Base-by-base conservation (phyloP, 2,888 invertebrate species). In the Lobophora halterata region DNA sequence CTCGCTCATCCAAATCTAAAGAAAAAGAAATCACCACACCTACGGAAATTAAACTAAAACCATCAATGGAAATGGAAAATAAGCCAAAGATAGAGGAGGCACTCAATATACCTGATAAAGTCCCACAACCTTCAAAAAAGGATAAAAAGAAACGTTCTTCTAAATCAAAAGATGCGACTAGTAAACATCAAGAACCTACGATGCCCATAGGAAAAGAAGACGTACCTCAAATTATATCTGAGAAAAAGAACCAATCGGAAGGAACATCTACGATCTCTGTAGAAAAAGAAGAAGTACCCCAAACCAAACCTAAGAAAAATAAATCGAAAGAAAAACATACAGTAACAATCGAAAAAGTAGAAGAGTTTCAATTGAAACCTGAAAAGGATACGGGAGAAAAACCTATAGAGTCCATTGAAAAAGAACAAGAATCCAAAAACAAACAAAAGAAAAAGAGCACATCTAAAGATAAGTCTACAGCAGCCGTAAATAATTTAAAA, bases 11-110 rank as follows among this genome's bases (percentile, higher is more conserved):
- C 1, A 86, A 85, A 54, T 85, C 86, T 4, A 79, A 63, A 30
- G 78, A 76, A 43, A 86, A 85, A 51, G 85, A 76, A 40, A 61
- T 71, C n/a, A n/a, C n/a, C n/a, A n/a, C n/a, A n/a, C n/a, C n/a
- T n/a, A n/a, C n/a, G n/a, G n/a, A n/a, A n/a, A n/a, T n/a, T n/a
- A n/a, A n/a, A n/a, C n/a, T n/a, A n/a, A n/a, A n/a, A n/a, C n/a
- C n/a, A n/a, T n/a, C n/a, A n/a, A n/a, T n/a, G n/a, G n/a, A n/a
- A n/a, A n/a, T n/a, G n/a, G n/a, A n/a, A n/a, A n/a, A n/a, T n/a
- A 74, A 67, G 55, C 38, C 55, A 16, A 62, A 64, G 49, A 14
- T 34, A 16, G 63, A 65, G 10, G 23, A 52, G 11, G 48, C 52
- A 26, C 52, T 55, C 18, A 67, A 50, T 41, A 71, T 65, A 37